Evolutionary conservation across 2,113 vertebrate species (phyloP).

Genomic region (Pseudorasbora parva): DNA sequence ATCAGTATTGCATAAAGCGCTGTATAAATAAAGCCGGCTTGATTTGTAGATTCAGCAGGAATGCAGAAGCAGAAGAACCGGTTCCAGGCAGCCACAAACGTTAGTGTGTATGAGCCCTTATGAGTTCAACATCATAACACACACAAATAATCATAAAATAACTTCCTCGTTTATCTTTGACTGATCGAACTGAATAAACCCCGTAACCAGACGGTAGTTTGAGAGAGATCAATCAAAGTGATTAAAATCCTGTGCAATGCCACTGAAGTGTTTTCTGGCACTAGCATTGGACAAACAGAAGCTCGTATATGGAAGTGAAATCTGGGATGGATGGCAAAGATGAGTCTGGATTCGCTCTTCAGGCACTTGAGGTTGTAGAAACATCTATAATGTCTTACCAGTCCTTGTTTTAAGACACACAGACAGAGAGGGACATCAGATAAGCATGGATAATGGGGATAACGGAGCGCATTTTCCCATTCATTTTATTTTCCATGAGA

Average conservation of each 20-base stretch:
- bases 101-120: background rate
- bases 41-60: background rate
- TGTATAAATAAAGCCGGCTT: no score
- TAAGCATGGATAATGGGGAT: background rate
- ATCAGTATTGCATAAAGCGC: no score
- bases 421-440: slow-evolving; percentile 43
- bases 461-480: background rate
- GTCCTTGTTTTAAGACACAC: slow-evolving; percentile 56
- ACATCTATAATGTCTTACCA: slow-evolving; percentile 33
- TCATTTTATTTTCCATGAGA: background rate
- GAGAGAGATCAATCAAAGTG: background rate
- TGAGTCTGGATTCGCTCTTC: background rate
- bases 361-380: background rate
- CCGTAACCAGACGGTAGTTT: slow-evolving; percentile 20
- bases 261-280: background rate
- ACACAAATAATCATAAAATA: background rate
- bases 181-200: background rate
- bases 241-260: background rate
- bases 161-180: background rate
- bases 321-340: slow-evolving; percentile 5
- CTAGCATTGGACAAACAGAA: background rate
- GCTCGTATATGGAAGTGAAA: slow-evolving; percentile 20
- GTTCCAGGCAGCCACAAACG: background rate
- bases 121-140: background rate
- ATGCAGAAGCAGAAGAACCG: background rate